Conservation (phyloP, 2,888 invertebrate genomes). For the Zonitis immaculata region DNA sequence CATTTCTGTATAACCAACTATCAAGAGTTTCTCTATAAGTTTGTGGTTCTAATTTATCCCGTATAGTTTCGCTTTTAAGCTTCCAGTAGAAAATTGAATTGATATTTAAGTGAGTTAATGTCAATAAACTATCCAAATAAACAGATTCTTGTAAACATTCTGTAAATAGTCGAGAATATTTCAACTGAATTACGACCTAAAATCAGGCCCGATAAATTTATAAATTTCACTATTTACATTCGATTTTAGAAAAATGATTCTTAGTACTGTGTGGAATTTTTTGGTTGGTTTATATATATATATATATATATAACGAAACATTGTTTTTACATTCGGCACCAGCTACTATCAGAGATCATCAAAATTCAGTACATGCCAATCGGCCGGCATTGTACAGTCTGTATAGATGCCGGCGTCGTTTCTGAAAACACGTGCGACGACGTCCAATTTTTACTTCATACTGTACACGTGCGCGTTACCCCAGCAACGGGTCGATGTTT, state of each 20-base stretch:
- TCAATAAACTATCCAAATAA: not conserved
- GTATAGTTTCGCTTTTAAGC: too few relatives aligned
- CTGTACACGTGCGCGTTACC: conserved; percentile 43
- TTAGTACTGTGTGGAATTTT: too few relatives aligned
- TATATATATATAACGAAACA: too few relatives aligned
- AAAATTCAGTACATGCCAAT: conserved; percentile 45
- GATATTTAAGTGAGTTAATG: not conserved
- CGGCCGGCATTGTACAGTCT: conserved; percentile 34
- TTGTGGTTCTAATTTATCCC: too few relatives aligned
- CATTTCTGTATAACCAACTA: not conserved
- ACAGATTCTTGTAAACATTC: not conserved
- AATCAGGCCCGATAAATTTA: too few relatives aligned
- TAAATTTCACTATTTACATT: too few relatives aligned
- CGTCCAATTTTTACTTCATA: conserved; percentile 27
- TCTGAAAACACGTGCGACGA: conserved; percentile 33
- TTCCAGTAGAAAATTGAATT: not conserved
- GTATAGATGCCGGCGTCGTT: conserved; percentile 17
- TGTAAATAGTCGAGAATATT: not conserved
- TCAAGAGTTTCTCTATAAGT: too few relatives aligned
- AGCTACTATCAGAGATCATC: conserved; percentile 22
- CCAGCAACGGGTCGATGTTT: conserved; percentile 49
- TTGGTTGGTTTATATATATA: too few relatives aligned
- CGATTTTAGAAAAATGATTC: too few relatives aligned
- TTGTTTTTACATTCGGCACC: not conserved
- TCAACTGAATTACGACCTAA: not conserved